These are phyloP conservation scores for Ornithoptera priamus DNA, from an alignment of 2,888 invertebrate species.

Conservation along the genomic window DNA sequence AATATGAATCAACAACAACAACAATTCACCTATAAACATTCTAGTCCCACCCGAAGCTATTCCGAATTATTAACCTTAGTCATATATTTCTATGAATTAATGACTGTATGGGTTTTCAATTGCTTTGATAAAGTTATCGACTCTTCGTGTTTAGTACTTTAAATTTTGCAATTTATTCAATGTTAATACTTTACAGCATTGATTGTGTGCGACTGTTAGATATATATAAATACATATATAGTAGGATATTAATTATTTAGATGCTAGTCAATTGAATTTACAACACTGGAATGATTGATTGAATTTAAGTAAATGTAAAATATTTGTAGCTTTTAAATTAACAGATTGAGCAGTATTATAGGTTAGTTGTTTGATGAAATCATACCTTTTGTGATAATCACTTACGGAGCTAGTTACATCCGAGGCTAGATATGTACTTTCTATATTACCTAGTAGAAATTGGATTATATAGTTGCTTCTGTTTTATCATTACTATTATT, in stretches of 20 bases:
- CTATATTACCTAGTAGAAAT: constrained; percentile 21
- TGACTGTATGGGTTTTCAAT: too few species aligned
- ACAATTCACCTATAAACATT: too few species aligned
- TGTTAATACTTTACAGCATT: constrained; percentile 7
- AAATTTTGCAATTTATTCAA: not conserved
- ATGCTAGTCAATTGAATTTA: constrained; percentile 77
- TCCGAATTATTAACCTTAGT: too few species aligned
- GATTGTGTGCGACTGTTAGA: constrained; percentile 26
- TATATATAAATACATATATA: constrained; percentile 30
- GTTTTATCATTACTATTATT: not conserved
- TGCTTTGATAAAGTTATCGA: constrained; percentile 9
- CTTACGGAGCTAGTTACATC: constrained; percentile 53
- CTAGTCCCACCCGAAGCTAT: too few species aligned
- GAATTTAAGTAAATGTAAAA: constrained; percentile 59
- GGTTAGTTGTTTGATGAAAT: constrained; percentile 71
- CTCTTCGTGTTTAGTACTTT: not conserved
- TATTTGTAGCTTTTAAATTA: constrained; percentile 52
- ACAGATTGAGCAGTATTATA: constrained; percentile 75
- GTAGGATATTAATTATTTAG: constrained; percentile 60
- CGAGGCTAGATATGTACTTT: constrained; percentile 36
- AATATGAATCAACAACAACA: too few species aligned
- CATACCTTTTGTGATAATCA: constrained; percentile 63
- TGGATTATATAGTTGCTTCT: constrained; percentile 25
- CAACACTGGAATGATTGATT: constrained; percentile 61
- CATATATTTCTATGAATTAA: too few species aligned